phyloP scores from a whole-genome alignment of 2,888 invertebrate genomes.

The Diaprepes abbreviatus region DNA sequence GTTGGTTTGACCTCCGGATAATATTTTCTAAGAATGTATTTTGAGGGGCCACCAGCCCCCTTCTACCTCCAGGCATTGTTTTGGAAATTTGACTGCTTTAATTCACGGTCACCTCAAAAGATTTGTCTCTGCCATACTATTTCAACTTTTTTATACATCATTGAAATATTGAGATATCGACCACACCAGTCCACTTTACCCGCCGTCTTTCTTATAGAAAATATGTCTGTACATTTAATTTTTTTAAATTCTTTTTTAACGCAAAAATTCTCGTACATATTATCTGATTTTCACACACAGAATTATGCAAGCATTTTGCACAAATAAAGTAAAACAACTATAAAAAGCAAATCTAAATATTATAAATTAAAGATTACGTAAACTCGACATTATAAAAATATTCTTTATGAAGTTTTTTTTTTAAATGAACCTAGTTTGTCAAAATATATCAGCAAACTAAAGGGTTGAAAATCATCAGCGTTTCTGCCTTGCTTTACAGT shows the following conservation, averaged over 20 bases:
- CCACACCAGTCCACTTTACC: slow-evolving; percentile 21
- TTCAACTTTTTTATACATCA: neutral
- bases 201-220: slow-evolving; percentile 19
- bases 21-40: slow-evolving; percentile 99
- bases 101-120: slow-evolving; percentile 37
- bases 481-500: slow-evolving; percentile 19
- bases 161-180: neutral
- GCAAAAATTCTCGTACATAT: slow-evolving; percentile 24
- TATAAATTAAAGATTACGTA: slow-evolving; percentile 28
- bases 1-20: slow-evolving; percentile 97
- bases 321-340: neutral
- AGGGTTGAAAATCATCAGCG: slow-evolving; percentile 45
- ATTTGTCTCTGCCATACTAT: slow-evolving; percentile 20
- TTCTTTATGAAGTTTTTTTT: neutral
- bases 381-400: slow-evolving; percentile 18
- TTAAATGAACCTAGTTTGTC: slow-evolving; percentile 19
- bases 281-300: neutral
- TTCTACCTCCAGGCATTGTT: slow-evolving; percentile 94
- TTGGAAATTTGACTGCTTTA: slow-evolving; percentile 45
- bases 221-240: slow-evolving; percentile 24
- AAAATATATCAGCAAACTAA: slow-evolving; percentile 44
- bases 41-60: slow-evolving; percentile 99
- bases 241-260: neutral
- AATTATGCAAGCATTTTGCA: neutral
- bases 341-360: neutral